phyloP scores from a whole-genome alignment of 2,888 invertebrate genomes.

The Acheta domesticus region DNA sequence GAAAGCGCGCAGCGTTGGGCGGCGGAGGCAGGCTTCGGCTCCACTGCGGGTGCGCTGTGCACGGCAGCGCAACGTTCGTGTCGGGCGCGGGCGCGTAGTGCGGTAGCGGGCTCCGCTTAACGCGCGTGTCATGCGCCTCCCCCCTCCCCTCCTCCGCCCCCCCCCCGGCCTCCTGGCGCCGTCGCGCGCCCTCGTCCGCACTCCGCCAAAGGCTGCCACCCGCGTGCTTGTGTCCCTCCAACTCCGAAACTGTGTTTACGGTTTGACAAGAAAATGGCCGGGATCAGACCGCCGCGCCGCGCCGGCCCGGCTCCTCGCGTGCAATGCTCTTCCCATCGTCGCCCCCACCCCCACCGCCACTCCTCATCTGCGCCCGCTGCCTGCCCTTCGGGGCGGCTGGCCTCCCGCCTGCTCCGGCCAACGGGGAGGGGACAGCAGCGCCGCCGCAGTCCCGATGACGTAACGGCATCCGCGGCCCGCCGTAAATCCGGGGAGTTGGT shows the following conservation, averaged over 20 bases:
- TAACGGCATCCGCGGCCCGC: neutral
- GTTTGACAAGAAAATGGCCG: conserved; percentile 18
- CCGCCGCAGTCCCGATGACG: neutral
- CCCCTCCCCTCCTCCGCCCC: too few relatives aligned
- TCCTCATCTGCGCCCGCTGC: neutral
- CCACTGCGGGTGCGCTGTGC: too few relatives aligned
- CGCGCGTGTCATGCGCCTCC: neutral
- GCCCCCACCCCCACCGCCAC: neutral
- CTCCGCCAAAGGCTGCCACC: neutral
- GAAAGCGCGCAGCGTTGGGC: too few relatives aligned
- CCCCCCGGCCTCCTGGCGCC: neutral
- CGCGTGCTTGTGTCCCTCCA: neutral
- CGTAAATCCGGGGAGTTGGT: neutral
- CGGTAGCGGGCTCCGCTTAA: neutral
- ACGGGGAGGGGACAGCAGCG: neutral
- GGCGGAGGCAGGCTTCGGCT: too few relatives aligned
- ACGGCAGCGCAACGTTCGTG: neutral
- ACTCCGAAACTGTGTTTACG: neutral
- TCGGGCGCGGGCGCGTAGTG: neutral
- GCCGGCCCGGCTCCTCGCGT: neutral
- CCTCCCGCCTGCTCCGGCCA: neutral
- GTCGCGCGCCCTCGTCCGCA: neutral
- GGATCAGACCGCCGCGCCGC: too few relatives aligned
- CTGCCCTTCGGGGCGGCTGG: neutral
- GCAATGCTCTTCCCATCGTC: neutral